These are phyloP conservation scores for Anguilla obscura DNA, from an alignment of 2,797 vertebrate species.

Conservation along the genomic window DNA sequence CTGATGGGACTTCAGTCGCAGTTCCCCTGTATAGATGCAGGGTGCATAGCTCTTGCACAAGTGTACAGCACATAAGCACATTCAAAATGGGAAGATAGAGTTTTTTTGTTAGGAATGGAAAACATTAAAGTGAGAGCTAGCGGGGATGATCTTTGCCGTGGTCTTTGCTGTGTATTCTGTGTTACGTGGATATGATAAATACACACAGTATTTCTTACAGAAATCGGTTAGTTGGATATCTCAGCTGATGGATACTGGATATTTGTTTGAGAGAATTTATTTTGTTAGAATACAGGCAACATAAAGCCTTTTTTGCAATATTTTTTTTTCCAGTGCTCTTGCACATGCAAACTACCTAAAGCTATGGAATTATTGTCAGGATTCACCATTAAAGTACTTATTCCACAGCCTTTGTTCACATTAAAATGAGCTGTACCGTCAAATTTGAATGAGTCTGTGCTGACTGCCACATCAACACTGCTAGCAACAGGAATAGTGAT, in stretches of 20 bases:
- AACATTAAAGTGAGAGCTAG: neutral
- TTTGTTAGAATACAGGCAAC: slow-evolving; percentile 36
- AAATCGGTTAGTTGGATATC: neutral
- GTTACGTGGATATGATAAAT: neutral
- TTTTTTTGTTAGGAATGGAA: too few relatives aligned
- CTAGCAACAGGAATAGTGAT: neutral
- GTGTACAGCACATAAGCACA: neutral
- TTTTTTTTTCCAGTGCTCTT: slow-evolving; percentile 47
- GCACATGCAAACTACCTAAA: neutral
- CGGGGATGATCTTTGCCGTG: neutral
- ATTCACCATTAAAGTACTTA: neutral
- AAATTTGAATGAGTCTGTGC: neutral
- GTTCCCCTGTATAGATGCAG: neutral
- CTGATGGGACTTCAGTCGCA: neutral
- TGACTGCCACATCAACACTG: neutral
- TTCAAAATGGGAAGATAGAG: neutral
- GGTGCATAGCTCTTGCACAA: neutral
- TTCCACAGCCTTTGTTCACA: neutral
- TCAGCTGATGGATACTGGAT: neutral
- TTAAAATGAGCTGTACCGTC: neutral
- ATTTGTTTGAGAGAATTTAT: neutral
- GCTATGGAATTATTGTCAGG: neutral
- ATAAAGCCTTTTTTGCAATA: slow-evolving; percentile 38
- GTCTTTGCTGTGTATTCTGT: neutral
- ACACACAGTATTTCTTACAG: neutral